Conservation (phyloP, 2,888 invertebrate genomes). For the Pandemis corylana region DNA sequence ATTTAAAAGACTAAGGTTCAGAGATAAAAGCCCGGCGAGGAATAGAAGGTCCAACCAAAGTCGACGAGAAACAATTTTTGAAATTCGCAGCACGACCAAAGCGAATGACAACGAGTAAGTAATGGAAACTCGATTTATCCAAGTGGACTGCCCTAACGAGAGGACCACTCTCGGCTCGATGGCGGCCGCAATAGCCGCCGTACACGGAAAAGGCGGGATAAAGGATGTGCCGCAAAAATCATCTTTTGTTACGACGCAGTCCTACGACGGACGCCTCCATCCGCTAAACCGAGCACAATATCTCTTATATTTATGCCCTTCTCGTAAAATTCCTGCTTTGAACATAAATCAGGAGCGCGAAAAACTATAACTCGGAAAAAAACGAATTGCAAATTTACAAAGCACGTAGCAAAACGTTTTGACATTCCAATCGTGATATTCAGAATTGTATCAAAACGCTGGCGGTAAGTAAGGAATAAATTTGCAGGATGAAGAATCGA, state of each 20-base stretch:
- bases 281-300: constrained; percentile 15
- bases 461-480: constrained; percentile 46
- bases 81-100: constrained; percentile 54
- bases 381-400: constrained; percentile 36
- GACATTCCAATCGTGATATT: constrained; percentile 43
- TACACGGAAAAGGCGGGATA: constrained; percentile 75
- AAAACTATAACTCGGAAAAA: constrained; percentile 21
- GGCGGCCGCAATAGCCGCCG: constrained; percentile 56
- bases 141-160: constrained; percentile 67
- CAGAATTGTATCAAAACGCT: constrained; percentile 52
- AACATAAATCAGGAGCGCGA: constrained; percentile 34
- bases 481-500: constrained; percentile 46
- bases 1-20: neutral
- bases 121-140: constrained; percentile 66
- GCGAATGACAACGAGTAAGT: constrained; percentile 55
- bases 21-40: constrained; percentile 4
- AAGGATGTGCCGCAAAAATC: constrained; percentile 56
- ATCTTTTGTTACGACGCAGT: constrained; percentile 44
- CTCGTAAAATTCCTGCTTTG: constrained; percentile 26
- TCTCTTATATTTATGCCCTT: constrained; percentile 33
- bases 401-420: constrained; percentile 41
- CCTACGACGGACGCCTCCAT: constrained; percentile 23
- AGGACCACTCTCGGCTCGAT: constrained; percentile 45
- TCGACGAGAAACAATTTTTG: constrained; percentile 46
- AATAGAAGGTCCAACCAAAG: constrained; percentile 18